These are phyloP conservation scores for Camelus dromedarius DNA, from an alignment of 2,113 vertebrate species.

Conservation along the genomic window DNA sequence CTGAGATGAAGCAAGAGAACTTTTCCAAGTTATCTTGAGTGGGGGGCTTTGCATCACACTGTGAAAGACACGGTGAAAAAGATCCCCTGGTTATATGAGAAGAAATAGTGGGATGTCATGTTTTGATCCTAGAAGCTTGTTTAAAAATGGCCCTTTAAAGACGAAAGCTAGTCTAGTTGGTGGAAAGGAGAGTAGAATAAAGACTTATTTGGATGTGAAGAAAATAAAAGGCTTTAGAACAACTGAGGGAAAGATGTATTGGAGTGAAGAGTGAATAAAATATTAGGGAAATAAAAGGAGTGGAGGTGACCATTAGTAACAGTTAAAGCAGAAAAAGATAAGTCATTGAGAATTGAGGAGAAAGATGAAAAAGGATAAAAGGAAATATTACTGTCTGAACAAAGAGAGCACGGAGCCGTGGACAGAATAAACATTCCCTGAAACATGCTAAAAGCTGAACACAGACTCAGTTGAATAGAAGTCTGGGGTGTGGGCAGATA, in stretches of 20 bases:
- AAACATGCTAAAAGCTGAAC: slow-evolving; percentile 23
- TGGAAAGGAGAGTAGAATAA: slow-evolving; percentile 62
- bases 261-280: slow-evolving; percentile 63
- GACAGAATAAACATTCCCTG: slow-evolving; percentile 67
- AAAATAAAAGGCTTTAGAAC: slow-evolving; percentile 77
- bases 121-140: slow-evolving; percentile 75
- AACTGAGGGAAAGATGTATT: slow-evolving; percentile 67
- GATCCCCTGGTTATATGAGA: slow-evolving; percentile 26
- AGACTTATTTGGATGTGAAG: slow-evolving; percentile 71
- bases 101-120: slow-evolving; percentile 2
- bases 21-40: slow-evolving; percentile 19
- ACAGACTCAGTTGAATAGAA: background rate
- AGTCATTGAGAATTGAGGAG: slow-evolving; percentile 58
- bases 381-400: slow-evolving; percentile 67
- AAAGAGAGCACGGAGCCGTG: slow-evolving; percentile 54
- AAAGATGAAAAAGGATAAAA: slow-evolving; percentile 79
- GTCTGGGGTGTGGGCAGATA: background rate
- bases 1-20: slow-evolving; percentile 49
- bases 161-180: slow-evolving; percentile 72
- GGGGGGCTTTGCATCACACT: background rate
- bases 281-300: slow-evolving; percentile 74
- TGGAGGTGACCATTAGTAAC: slow-evolving; percentile 60
- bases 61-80: background rate
- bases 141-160: slow-evolving; percentile 81
- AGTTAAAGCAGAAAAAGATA: slow-evolving; percentile 58